Percentiles rank a stretch among this genome's conserved stretches.
phyloP scores from a whole-genome alignment of 2,113 vertebrate genomes.

The Isurus oxyrinchus region DNA sequence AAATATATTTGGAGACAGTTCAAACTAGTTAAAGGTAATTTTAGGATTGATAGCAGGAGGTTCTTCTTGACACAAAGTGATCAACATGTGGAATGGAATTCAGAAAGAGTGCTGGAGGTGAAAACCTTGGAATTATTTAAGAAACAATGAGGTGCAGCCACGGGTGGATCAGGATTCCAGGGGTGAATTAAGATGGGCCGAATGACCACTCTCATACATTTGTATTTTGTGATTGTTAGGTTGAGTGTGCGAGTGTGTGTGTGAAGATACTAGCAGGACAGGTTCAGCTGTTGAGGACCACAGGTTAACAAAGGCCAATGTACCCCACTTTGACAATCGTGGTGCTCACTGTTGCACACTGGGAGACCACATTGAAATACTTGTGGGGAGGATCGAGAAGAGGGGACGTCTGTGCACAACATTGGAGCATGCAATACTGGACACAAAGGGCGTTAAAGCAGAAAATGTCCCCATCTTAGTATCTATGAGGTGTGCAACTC shows the following conservation, averaged over 20 bases:
- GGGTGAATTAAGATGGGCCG: neutral
- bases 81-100: neutral
- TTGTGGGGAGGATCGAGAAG: neutral
- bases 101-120: neutral
- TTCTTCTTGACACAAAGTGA: neutral
- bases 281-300: neutral
- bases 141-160: neutral
- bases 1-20: no score
- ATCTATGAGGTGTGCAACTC: neutral
- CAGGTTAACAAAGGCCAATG: neutral
- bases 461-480: neutral
- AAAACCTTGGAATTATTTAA: neutral
- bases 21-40: no score
- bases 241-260: neutral
- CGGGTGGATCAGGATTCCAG: neutral
- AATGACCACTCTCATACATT: neutral
- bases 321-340: neutral
- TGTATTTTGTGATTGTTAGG: neutral
- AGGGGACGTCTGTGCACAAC: neutral
- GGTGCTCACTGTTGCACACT: neutral
- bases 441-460: neutral
- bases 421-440: neutral
- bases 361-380: neutral
- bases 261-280: neutral
- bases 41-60: neutral